Conservation (phyloP, 2,113 vertebrate species). For the Eleginops maclovinus region DNA sequence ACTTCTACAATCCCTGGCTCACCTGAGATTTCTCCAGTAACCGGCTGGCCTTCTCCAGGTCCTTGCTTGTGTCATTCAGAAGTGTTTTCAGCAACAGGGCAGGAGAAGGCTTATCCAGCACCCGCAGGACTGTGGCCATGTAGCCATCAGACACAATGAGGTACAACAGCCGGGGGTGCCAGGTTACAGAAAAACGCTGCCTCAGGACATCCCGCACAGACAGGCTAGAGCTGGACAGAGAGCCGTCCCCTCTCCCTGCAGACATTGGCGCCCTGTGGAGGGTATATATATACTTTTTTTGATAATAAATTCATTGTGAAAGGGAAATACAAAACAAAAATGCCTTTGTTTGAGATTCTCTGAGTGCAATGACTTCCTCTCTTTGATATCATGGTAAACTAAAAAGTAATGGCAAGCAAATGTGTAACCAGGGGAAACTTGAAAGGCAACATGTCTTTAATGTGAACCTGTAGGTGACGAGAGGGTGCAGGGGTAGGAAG, state of each 20-base stretch:
- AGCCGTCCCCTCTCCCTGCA: slow-evolving; percentile 75
- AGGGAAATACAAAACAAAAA: too few species aligned
- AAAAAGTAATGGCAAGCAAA: slow-evolving; percentile 20
- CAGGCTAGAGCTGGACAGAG: slow-evolving; percentile 86
- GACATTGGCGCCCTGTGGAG: slow-evolving; percentile 82
- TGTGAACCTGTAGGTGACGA: slow-evolving; percentile 91
- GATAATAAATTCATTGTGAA: neutral
- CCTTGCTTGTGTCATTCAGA: slow-evolving; percentile 85
- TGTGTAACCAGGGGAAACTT: slow-evolving; percentile 3
- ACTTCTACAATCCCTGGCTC: slow-evolving; percentile 3
- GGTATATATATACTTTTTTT: too few species aligned
- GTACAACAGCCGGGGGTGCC: slow-evolving; percentile 89
- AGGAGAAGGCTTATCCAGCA: slow-evolving; percentile 82
- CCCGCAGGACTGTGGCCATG: slow-evolving; percentile 89
- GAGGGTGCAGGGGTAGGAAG: slow-evolving; percentile 94
- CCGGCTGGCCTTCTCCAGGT: slow-evolving; percentile 83
- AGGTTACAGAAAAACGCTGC: slow-evolving; percentile 92
- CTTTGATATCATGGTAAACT: neutral
- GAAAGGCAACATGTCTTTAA: neutral
- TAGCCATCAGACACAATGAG: slow-evolving; percentile 96
- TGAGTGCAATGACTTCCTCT: too few species aligned
- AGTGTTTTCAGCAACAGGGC: slow-evolving; percentile 83
- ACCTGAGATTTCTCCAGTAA: slow-evolving; percentile 84
- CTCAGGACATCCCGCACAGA: slow-evolving; percentile 88
- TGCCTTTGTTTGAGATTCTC: neutral